Percentiles rank a stretch among this genome's conserved stretches.
Conservation (phyloP, 2,113 vertebrate genomes). For the Malurus cyaneus region DNA sequence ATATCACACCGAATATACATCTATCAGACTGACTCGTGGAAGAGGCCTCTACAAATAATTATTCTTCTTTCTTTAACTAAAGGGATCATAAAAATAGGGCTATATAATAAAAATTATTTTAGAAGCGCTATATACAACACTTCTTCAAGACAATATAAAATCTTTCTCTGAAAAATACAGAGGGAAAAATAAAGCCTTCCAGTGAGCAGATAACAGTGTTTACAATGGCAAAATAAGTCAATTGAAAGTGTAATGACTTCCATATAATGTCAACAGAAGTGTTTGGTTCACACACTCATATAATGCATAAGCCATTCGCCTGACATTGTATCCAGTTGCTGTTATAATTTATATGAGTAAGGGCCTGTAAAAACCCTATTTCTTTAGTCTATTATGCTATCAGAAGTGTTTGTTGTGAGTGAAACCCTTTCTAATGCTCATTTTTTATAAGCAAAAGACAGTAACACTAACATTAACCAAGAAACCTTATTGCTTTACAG, state of each 20-base stretch:
- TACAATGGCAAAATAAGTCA: constrained; percentile 49
- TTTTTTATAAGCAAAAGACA: not conserved
- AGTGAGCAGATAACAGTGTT: not conserved
- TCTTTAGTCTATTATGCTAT: constrained; percentile 30
- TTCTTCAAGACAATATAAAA: not conserved
- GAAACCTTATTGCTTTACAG: not conserved
- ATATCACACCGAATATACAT: not conserved
- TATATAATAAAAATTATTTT: not conserved
- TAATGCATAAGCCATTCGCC: constrained; percentile 12
- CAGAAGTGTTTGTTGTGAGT: constrained; percentile 40
- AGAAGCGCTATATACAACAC: too few species aligned
- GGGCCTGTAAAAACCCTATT: not conserved
- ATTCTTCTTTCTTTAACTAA: not conserved
- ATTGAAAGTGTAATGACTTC: constrained; percentile 35
- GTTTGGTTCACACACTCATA: constrained; percentile 10
- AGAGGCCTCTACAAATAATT: not conserved
- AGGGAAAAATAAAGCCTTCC: not conserved
- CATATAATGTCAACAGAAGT: constrained; percentile 23
- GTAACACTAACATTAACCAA: not conserved
- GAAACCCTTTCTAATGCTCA: not conserved
- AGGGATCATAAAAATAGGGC: not conserved
- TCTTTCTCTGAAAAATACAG: not conserved
- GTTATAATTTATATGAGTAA: constrained; percentile 30
- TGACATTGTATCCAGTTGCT: constrained; percentile 22
- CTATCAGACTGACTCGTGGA: not conserved